These are phyloP conservation scores for Borostomias antarcticus DNA, from an alignment of 2,797 vertebrate genomes.

Conservation along the genomic window DNA sequence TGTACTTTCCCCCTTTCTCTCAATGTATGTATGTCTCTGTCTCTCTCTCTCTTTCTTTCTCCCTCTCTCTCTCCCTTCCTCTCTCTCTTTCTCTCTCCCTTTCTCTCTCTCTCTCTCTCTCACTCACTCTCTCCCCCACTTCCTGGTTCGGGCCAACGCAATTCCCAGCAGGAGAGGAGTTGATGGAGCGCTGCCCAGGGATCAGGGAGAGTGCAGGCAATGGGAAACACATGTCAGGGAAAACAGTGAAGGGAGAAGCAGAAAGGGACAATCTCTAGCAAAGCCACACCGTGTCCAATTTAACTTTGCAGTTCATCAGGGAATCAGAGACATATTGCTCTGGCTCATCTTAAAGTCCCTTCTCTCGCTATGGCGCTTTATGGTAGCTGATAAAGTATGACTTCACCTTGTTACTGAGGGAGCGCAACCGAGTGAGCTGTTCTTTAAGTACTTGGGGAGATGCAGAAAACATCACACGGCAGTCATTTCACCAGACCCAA, in stretches of 20 bases:
- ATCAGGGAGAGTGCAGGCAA: slow-evolving; percentile 35
- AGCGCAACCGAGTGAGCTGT: too few relatives aligned
- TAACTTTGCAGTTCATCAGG: not conserved
- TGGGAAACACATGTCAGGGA: slow-evolving; percentile 50
- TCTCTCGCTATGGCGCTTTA: too few relatives aligned
- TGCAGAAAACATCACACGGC: too few relatives aligned
- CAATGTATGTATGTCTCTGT: not conserved
- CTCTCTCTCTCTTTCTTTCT: not conserved
- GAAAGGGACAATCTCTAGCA: slow-evolving; percentile 18
- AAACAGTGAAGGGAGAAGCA: slow-evolving; percentile 28
- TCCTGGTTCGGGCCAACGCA: slow-evolving; percentile 57
- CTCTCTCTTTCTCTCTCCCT: slow-evolving; percentile 24
- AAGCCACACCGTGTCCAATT: slow-evolving; percentile 18
- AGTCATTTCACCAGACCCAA: too few relatives aligned
- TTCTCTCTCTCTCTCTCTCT: slow-evolving; percentile 11
- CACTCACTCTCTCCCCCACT: slow-evolving; percentile 32
- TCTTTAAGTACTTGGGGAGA: too few relatives aligned
- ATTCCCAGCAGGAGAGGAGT: slow-evolving; percentile 61
- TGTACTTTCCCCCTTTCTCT: not conserved
- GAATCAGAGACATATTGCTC: slow-evolving; percentile 17
- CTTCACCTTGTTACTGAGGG: too few relatives aligned
- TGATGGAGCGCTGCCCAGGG: slow-evolving; percentile 59
- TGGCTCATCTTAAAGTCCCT: too few relatives aligned
- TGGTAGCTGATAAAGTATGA: too few relatives aligned
- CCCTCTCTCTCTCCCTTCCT: slow-evolving; percentile 1